A percentile compares a stretch with the other conserved stretches of the same genome.
Conservation (phyloP, 2,797 vertebrate species). For the Paramormyrops hopkinsi region DNA sequence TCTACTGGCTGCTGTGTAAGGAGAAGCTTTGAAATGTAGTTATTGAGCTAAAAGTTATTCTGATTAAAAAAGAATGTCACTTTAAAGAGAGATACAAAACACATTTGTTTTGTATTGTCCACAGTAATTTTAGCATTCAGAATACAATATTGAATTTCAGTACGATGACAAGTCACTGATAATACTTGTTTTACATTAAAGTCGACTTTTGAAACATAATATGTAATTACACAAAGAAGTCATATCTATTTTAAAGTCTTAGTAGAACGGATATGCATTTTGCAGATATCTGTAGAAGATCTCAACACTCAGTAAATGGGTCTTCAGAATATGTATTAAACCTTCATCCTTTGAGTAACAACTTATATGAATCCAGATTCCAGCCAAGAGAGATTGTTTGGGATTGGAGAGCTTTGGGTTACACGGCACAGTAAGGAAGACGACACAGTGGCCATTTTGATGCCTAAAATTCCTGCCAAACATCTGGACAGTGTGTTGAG, state of each 20-base stretch:
- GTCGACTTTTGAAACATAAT: background rate
- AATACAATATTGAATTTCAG: background rate
- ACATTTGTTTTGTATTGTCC: background rate
- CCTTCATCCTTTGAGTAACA: slow-evolving; percentile 14
- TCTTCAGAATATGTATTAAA: slow-evolving; percentile 22
- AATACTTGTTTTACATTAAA: slow-evolving; percentile 5
- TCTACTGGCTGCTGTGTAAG: background rate
- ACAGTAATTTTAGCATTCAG: background rate
- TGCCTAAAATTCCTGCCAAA: background rate
- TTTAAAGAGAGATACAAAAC: background rate
- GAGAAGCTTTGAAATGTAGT: background rate
- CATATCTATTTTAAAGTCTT: background rate
- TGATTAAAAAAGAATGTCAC: background rate
- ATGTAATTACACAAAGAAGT: background rate
- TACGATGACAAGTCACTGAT: slow-evolving; percentile 15
- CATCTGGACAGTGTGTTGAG: background rate
- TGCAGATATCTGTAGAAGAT: background rate
- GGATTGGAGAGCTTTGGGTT: background rate
- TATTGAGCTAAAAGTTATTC: background rate
- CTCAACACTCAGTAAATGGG: background rate
- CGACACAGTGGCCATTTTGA: background rate
- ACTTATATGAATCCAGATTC: background rate
- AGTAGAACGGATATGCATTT: background rate
- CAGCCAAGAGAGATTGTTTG: background rate
- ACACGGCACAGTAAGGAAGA: background rate